A percentile compares a stretch with the other conserved stretches of the same genome.
Evolutionary conservation across 2,797 vertebrate genomes (phyloP).

Genomic region (Acrocephalus scirpaceus): DNA sequence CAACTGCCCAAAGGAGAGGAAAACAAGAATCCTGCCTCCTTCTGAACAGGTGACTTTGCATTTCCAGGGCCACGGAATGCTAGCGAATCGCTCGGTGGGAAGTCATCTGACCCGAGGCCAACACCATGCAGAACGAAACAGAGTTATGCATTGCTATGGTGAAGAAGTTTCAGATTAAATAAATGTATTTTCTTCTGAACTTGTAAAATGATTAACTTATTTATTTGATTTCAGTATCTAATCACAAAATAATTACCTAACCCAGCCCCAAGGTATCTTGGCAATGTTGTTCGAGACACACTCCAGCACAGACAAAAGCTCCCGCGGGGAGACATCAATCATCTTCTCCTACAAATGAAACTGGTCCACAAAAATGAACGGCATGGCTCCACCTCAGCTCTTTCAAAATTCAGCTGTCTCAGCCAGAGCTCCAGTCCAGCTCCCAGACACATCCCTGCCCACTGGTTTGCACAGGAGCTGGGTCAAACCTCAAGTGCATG

Average conservation of each 20-base stretch:
- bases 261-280: constrained; percentile 25
- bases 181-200: constrained; percentile 19
- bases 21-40: not conserved
- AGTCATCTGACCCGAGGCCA: not conserved
- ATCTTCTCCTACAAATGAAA: not conserved
- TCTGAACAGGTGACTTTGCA: not conserved
- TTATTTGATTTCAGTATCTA: constrained; percentile 25
- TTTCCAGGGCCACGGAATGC: not conserved
- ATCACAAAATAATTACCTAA: not conserved
- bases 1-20: not conserved
- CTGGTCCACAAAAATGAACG: constrained; percentile 10
- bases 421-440: not conserved
- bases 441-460: not conserved
- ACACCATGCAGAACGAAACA: not conserved
- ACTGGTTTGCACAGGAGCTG: not conserved
- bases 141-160: not conserved
- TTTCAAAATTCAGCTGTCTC: not conserved
- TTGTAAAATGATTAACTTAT: not conserved
- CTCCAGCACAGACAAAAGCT: not conserved
- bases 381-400: constrained; percentile 2
- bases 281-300: not conserved
- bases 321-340: not conserved
- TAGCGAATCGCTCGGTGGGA: rapidly evolving
- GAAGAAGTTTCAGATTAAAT: constrained; percentile 8
- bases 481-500: constrained; percentile 24